These are phyloP conservation scores for Narcine bancroftii DNA, from an alignment of 2,113 vertebrate genomes.

Conservation along the genomic window DNA sequence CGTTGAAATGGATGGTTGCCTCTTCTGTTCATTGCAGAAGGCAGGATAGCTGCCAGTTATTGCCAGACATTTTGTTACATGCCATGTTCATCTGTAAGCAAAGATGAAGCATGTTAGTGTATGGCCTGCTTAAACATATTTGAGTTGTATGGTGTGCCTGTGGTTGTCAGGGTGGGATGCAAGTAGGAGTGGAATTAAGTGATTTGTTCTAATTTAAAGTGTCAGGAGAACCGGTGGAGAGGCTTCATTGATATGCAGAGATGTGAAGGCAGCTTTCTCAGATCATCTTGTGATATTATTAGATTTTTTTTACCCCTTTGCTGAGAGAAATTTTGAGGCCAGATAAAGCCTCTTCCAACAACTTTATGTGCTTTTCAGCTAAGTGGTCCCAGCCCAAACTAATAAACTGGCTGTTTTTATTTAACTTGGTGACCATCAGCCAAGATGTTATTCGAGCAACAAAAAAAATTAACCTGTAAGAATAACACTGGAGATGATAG, in stretches of 20 bases:
- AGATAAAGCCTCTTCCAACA: not conserved
- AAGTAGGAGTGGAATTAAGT: not conserved
- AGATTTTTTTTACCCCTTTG: not conserved
- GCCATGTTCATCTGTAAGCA: not conserved
- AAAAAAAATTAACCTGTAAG: not conserved
- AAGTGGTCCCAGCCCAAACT: conserved; percentile 20
- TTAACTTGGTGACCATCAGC: conserved; percentile 22
- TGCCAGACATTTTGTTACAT: not conserved
- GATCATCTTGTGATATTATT: not conserved
- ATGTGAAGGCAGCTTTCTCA: not conserved
- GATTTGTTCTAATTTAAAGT: not conserved
- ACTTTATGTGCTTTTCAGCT: conserved; percentile 18
- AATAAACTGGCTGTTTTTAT: conserved; percentile 23
- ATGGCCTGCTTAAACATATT: not conserved
- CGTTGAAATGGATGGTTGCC: not conserved
- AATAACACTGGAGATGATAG: not conserved
- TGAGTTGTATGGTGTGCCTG: not conserved
- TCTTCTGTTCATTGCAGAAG: too few species aligned
- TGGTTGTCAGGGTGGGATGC: not conserved
- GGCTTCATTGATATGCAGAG: not conserved
- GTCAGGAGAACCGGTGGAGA: not conserved
- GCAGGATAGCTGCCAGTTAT: too few species aligned
- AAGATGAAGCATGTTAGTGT: not conserved
- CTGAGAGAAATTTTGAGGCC: conserved; percentile 1
- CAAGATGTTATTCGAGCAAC: not conserved